Percentiles rank a stretch among this genome's conserved stretches.
phyloP scores from a whole-genome alignment of 2,113 vertebrate species.

The Macroglossus sobrinus region DNA sequence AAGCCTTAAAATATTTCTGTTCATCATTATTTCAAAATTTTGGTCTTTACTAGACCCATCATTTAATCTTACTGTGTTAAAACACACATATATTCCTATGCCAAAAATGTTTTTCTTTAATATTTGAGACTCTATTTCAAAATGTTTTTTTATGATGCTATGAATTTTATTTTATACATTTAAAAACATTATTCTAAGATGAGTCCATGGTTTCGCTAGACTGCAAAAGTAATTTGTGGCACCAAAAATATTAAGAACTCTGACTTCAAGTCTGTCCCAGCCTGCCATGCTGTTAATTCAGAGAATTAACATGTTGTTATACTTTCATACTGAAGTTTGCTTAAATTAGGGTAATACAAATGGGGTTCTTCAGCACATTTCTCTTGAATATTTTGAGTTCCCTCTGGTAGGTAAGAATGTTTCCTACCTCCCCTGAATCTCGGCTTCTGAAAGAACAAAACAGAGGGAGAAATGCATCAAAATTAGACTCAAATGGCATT shows the following conservation, averaged over 20 bases:
- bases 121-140: background rate
- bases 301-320: background rate
- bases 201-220: background rate
- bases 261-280: background rate
- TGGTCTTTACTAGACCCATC: background rate
- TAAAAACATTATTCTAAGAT: constrained; percentile 3
- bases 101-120: background rate
- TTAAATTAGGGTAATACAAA: background rate
- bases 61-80: background rate
- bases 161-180: background rate
- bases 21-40: background rate
- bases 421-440: background rate
- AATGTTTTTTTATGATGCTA: background rate
- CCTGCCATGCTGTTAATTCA: background rate
- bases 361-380: constrained; percentile 7
- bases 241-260: background rate
- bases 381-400: background rate
- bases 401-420: background rate
- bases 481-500: background rate
- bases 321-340: background rate
- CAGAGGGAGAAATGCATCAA: background rate
- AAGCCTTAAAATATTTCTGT: background rate
- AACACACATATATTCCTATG: background rate
- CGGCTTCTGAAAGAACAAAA: constrained; percentile 46
- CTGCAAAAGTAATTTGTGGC: background rate